Evolutionary conservation across 35 echinoderm and acorn worm species (phyloP), one percentile per base, ranked within the genome.

Genomic region (Holothuria glaberrima): DNA sequence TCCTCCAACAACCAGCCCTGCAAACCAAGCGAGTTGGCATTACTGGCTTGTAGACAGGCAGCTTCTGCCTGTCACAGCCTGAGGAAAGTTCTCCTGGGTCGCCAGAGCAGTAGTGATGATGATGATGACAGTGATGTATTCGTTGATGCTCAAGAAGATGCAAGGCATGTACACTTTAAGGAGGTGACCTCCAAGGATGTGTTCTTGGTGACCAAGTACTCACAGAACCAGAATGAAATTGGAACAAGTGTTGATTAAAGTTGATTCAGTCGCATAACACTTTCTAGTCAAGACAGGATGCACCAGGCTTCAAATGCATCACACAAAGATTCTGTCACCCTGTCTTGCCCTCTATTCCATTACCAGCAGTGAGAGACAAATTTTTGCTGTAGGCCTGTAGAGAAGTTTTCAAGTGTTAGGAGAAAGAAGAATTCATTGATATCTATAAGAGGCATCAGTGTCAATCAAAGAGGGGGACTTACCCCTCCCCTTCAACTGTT

Each of bases 101-200:
- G 25, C 52, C 13, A 19, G 28, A 29, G 57, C 6, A 36, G 58
- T 29, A 54, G 12, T 14, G 50, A 54, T 54, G 50, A 33, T 33
- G 66, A 69, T 10, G 80, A 84, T 30, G 80, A 84, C 0, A 54
- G 50, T 28, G 74, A 48, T 24, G 74, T 78, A 0, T 78, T 78
- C 14, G 57, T 84, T 29, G 54, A 61, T 36, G 57, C 52, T 27
- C 54, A 7, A 52, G 57, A 63, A 21, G 22, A 58, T 31, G 80
- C 12, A 21, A 28, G 80, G n/a, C 80, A 84, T 61, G 80, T 84
- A 48, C 80, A 63, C 25, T 84, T 84, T 54, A 31, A 61, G 80
- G 80, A 84, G 12, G 27, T 54, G 48, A 84, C 80, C 17, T 84
- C 80, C 35, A 84, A 61, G 80, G 80, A 84, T 61, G 80, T 84